These are phyloP conservation scores for Hydrolagus affinis DNA, from an alignment of 2,113 vertebrate species.

Conservation along the genomic window DNA sequence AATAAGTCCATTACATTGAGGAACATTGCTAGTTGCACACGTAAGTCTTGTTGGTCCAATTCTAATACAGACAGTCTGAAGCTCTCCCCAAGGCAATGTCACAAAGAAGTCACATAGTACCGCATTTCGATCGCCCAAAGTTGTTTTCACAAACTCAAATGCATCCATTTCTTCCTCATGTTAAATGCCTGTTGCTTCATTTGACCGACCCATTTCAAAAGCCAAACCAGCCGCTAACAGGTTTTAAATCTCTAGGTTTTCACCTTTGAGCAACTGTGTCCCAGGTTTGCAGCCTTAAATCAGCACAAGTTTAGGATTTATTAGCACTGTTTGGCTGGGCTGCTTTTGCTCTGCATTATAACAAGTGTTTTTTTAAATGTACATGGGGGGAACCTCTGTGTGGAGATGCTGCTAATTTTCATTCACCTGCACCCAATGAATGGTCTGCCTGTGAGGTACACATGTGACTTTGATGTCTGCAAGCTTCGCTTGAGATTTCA, in stretches of 20 bases:
- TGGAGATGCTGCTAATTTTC: neutral
- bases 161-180: neutral
- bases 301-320: neutral
- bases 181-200: neutral
- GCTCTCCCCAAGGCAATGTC: too few species aligned
- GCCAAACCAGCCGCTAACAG: neutral
- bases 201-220: neutral
- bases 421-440: slow-evolving; percentile 2
- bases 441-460: neutral
- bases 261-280: neutral
- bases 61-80: too few species aligned
- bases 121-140: neutral
- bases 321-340: neutral
- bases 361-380: neutral
- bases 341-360: neutral
- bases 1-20: too few species aligned
- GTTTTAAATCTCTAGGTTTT: neutral
- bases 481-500: neutral
- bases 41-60: too few species aligned
- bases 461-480: neutral
- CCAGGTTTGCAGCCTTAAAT: neutral
- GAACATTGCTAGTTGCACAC: too few species aligned
- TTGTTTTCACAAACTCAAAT: neutral
- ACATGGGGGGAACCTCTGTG: neutral
- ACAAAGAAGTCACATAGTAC: too few species aligned